These are phyloP conservation scores for Palythoa heliodiscus DNA, from an alignment of 92 coral and sea anemone species.

Conservation along the genomic window DNA sequence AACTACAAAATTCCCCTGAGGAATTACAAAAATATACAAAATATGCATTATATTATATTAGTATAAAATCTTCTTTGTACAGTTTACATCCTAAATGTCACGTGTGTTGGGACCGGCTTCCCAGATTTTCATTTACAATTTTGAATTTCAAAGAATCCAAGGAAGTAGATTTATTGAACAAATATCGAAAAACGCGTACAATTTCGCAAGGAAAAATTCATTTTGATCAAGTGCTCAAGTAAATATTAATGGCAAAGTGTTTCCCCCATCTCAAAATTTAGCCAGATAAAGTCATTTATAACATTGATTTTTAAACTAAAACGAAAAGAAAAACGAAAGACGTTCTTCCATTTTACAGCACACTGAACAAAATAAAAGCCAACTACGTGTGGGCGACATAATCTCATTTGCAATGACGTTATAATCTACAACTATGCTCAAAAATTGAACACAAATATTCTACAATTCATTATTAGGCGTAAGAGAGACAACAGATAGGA, in stretches of 20 bases:
- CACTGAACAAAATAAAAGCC: neutral
- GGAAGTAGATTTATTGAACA: neutral
- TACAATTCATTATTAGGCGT: neutral
- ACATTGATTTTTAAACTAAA: too few species aligned
- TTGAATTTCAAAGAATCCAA: neutral
- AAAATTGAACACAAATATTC: neutral
- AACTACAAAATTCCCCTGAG: conserved; percentile 34
- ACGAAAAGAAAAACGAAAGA: neutral
- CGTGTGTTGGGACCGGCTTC: conserved; percentile 1
- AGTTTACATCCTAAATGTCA: conserved; percentile 21
- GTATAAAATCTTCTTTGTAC: conserved; percentile 40
- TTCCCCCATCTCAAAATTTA: too few species aligned
- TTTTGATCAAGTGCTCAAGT: neutral
- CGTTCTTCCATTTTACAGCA: neutral
- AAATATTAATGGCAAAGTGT: neutral
- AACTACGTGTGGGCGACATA: neutral
- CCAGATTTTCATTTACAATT: neutral
- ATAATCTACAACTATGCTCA: neutral
- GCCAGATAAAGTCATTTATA: too few species aligned
- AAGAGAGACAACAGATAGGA: too few species aligned
- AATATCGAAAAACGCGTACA: neutral
- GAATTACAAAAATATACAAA: conserved; percentile 45
- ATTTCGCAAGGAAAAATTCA: neutral
- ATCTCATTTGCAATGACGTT: neutral
- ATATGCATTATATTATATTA: conserved; percentile 27